These are phyloP conservation scores for Monochamus saltuarius DNA, from an alignment of 1,140 invertebrate species.

Conservation along the genomic window DNA sequence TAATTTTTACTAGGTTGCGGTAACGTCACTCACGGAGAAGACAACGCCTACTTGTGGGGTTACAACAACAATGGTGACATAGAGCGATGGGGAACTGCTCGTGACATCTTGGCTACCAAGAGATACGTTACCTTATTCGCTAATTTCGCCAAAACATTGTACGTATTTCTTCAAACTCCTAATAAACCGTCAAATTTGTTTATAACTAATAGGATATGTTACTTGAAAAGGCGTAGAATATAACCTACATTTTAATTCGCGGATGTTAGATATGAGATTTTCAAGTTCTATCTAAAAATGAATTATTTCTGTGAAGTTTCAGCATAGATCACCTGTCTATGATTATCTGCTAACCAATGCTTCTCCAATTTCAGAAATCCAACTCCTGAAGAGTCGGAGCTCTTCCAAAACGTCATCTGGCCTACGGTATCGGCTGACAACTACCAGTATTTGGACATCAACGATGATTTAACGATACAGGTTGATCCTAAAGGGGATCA, in stretches of 20 bases:
- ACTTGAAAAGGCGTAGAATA: no score
- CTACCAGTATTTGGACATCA: constrained; percentile 19
- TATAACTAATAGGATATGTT: no score
- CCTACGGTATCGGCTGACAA: constrained; percentile 9
- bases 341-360: background rate
- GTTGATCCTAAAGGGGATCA: constrained; percentile 1
- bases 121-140: constrained; percentile 11
- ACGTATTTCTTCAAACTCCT: constrained; percentile 1
- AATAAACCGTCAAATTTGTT: no score
- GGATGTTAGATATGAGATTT: no score
- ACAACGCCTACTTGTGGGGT: constrained; percentile 15
- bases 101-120: constrained; percentile 5
- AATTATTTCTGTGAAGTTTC: no score
- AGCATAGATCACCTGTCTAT: no score
- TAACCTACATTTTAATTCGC: no score
- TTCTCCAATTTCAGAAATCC: constrained; percentile 17
- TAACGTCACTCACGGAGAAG: constrained; percentile 21
- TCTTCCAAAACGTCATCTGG: constrained; percentile 20
- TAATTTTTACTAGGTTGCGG: constrained; percentile 7
- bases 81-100: constrained; percentile 11
- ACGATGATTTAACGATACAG: constrained; percentile 12
- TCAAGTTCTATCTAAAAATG: no score
- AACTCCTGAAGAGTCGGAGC: constrained; percentile 9
- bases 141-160: constrained; percentile 20
- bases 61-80: constrained; percentile 2